Evolutionary conservation across 2,888 invertebrate species (phyloP), one percentile per base, ranked within the genome.

Genomic region (Meliscaeva auricollis): DNA sequence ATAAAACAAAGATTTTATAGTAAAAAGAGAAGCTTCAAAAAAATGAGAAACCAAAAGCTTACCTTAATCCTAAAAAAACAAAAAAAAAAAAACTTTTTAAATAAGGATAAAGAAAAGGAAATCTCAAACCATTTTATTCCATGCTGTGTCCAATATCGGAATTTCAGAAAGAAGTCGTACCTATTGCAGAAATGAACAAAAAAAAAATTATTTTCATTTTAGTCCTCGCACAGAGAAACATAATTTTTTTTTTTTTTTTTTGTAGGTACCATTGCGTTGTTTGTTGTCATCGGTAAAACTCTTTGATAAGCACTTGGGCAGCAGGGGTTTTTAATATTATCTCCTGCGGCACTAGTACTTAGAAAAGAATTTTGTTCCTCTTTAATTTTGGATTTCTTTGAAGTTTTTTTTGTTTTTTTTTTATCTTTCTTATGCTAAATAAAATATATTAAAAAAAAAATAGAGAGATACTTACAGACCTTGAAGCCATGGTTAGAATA

Each of bases 271-370:
- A n/a, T n/a, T n/a, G n/a, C 13, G 17, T 17, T 32, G 17, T 5
- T 26, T 77, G 90, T 83, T 89, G 91, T 78, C 74, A 87, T 89
- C 88, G 82, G 72, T 73, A 95, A 94, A 92, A 90, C 91, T 90
- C 92, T 91, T 92, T 92, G 91, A 92, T 92, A 92, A 92, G 92
- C 92, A 92, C 92, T 92, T 92, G 92, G 91, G 92, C 92, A 92
- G 92, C 92, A 92, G 92, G 92, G 90, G 92, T 90, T 89, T 88
- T 87, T 85, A 46, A 81, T 89, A 90, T 89, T 90, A 91, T 91
- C 92, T 92, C 92, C 92, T 92, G 92, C 92, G 92, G 92, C 92
- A 92, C 92, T 92, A 92, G 92, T 92, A 92, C 92, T 92, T 92
- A 92, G 92, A 91, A 91, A 92, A 92, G 92, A 88, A 88, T 88